These are phyloP conservation scores for Neodiprion lecontei DNA, from an alignment of 1,140 invertebrate genomes.

Conservation along the genomic window DNA sequence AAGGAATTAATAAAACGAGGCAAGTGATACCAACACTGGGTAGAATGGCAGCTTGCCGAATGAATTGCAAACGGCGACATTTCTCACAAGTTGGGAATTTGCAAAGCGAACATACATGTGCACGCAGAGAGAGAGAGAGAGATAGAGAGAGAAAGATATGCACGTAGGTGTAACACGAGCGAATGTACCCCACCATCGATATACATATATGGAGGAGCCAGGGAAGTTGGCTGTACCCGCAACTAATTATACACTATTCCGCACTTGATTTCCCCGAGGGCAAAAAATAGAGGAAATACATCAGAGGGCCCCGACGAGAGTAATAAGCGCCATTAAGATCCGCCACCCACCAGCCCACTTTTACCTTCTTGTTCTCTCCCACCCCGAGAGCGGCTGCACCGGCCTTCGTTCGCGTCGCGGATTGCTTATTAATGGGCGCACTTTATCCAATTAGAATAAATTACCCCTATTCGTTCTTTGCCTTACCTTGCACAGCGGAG, in stretches of 20 bases:
- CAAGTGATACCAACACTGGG: too few species aligned
- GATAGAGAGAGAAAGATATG: not conserved
- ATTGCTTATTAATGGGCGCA: constrained; percentile 54
- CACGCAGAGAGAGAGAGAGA: not conserved
- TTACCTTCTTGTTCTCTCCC: constrained; percentile 26
- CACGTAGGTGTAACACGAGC: not conserved
- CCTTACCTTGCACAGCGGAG: not conserved
- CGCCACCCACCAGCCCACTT: constrained; percentile 37
- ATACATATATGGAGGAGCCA: not conserved
- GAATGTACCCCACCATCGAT: not conserved
- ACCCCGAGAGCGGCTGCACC: constrained; percentile 8
- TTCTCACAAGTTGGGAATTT: not conserved
- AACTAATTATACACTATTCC: constrained; percentile 59
- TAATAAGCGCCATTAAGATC: constrained; percentile 60
- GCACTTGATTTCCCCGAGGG: constrained; percentile 60
- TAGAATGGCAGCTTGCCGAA: too few species aligned
- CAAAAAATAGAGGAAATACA: constrained; percentile 60
- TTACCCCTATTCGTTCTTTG: constrained; percentile 37
- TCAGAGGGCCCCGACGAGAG: constrained; percentile 52
- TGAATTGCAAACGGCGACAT: not conserved
- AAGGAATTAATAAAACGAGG: too few species aligned
- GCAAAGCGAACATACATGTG: not conserved
- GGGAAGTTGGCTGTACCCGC: constrained; percentile 35
- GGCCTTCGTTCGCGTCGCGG: constrained; percentile 33
- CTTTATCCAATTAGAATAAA: constrained; percentile 58